Evolutionary conservation across 2,797 vertebrate species (phyloP).

Genomic region (Ceryle rudis): DNA sequence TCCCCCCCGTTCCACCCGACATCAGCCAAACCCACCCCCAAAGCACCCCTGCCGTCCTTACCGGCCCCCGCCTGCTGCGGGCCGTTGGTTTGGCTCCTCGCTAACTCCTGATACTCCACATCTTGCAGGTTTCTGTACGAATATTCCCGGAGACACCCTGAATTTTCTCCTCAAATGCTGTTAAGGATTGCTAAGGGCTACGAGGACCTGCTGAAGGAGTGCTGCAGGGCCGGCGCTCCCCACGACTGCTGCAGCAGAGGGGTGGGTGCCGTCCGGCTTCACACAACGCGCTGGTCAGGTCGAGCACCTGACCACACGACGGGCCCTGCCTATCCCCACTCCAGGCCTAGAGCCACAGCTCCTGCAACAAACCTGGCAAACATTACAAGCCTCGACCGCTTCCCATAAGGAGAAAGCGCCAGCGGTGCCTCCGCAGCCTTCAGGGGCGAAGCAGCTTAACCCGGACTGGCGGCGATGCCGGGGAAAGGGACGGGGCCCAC

Average conservation of each 20-base stretch:
- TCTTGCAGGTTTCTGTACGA: constrained; percentile 69
- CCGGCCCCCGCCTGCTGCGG: rapidly evolving
- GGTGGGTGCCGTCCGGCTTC: not conserved
- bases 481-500: no score
- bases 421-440: no score
- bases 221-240: constrained; percentile 53
- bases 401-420: not conserved
- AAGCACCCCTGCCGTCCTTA: not conserved
- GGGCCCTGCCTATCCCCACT: no score
- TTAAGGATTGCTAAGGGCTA: constrained; percentile 50
- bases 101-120: not conserved
- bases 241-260: constrained; percentile 40
- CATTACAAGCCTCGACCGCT: rapidly evolving
- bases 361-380: not conserved
- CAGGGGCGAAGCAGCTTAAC: no score
- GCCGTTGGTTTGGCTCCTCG: not conserved
- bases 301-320: no score
- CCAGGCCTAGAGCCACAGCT: not conserved
- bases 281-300: no score
- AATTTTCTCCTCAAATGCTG: constrained; percentile 53
- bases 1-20: rapidly evolving
- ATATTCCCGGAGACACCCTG: constrained; percentile 62
- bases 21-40: not conserved
- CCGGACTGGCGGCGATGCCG: no score
- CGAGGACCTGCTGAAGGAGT: constrained; percentile 58